phyloP scores from a whole-genome alignment of 2,888 invertebrate species.

The Lampropteryx suffumata region DNA sequence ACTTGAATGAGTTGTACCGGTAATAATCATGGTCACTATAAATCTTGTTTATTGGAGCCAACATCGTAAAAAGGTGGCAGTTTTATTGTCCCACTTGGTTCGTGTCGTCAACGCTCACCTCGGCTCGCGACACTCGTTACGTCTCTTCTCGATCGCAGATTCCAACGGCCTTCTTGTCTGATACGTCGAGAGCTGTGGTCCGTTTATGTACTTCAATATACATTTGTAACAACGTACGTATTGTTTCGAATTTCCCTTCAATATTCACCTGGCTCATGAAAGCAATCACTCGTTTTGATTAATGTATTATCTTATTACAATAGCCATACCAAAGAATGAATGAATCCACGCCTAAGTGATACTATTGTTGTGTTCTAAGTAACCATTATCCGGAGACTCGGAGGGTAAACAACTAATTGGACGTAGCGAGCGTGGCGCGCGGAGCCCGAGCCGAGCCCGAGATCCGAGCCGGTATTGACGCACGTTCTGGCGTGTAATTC shows the following conservation, averaged over 20 bases:
- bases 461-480: neutral
- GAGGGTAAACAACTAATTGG: constrained; percentile 11
- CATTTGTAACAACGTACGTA: too few relatives aligned
- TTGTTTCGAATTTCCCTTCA: too few relatives aligned
- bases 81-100: constrained; percentile 7
- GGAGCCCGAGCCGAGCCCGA: neutral
- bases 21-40: constrained; percentile 5
- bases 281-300: too few relatives aligned
- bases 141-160: too few relatives aligned
- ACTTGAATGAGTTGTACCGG: neutral
- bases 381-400: neutral
- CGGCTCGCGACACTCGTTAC: neutral
- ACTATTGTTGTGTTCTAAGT: neutral
- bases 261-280: too few relatives aligned
- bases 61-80: constrained; percentile 11
- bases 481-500: constrained; percentile 4
- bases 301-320: neutral
- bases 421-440: neutral
- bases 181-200: too few relatives aligned
- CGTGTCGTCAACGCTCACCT: constrained; percentile 8
- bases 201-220: too few relatives aligned
- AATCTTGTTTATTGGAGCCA: constrained; percentile 7
- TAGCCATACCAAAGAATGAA: neutral
- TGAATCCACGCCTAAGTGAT: neutral
- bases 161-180: too few relatives aligned